Evolutionary conservation across 2,113 vertebrate species (phyloP), one percentile per base, ranked within the genome.

Genomic region (Malurus elegans): DNA sequence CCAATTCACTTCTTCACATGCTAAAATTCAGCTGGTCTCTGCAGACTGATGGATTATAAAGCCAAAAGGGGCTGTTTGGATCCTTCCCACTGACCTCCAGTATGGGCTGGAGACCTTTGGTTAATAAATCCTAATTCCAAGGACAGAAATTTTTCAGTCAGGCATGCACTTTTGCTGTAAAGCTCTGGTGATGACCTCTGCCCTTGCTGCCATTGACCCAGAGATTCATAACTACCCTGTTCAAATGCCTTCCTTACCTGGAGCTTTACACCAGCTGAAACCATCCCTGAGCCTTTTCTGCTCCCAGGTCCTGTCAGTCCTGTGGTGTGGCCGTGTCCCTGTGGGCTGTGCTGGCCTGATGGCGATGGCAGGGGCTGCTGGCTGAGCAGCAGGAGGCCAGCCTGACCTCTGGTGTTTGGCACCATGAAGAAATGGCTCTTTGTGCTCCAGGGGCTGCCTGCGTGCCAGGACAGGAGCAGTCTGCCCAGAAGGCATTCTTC

Each of bases 261-360:
- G 38, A 72, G 14, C 24, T 53, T 78, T 40, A 7, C 1, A 36
- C 4, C 14, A 65, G 16, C 47, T 65, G 45, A 53, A 65, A 48
- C 6, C 23, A 62, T 6, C 19, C 29, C 61, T 38, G 26, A 48
- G 16, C 15, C 21, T 8, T 7, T 4, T 61, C 8, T 7, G 10
- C 56, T 20, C 18, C 6, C 28, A 14, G 45, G 16, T 6, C 18
- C 31, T 1, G 17, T 42, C 38, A 66, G 45, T 17, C 4, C 8
- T 1, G 4, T 14, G 24, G 2, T 3, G 23, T 18, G 51, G 24
- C 44, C 5, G 0, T 31, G 36, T 4, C 0, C 3, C 4, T 4
- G 21, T 3, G 40, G 64, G 40, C 74, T 28, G 9, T 15, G n/a
- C 34, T 5, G 7, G 20, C 36, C 32, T 2, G 0, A 2, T 4